Evolutionary conservation across 2,113 vertebrate genomes (phyloP).

Genomic region (Ornithorhynchus anatinus): DNA sequence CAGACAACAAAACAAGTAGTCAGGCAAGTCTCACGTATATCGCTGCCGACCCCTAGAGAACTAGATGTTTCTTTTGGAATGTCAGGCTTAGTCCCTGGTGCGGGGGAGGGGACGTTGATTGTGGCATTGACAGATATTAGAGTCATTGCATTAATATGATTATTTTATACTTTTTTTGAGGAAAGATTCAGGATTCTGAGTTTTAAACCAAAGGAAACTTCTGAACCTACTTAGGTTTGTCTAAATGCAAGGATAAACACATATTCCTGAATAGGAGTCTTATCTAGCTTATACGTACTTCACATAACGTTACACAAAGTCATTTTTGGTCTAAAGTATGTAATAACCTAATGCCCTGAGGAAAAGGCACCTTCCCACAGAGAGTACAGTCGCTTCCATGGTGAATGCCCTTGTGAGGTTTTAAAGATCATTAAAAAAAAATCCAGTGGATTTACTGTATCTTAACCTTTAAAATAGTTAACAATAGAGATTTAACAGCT

Average conservation of each 20-base stretch:
- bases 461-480: background rate
- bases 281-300: constrained; percentile 15
- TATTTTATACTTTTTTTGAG: too few relatives aligned
- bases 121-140: too few relatives aligned
- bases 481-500: background rate
- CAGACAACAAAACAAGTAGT: too few relatives aligned
- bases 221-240: too few relatives aligned
- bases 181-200: too few relatives aligned
- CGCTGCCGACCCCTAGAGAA: too few relatives aligned
- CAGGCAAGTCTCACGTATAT: too few relatives aligned
- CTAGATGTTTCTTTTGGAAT: too few relatives aligned
- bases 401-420: background rate
- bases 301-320: background rate
- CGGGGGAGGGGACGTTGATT: too few relatives aligned
- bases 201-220: too few relatives aligned
- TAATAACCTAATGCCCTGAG: background rate
- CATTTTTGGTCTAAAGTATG: background rate
- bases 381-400: background rate
- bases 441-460: background rate
- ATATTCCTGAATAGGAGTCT: background rate
- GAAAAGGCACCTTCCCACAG: background rate
- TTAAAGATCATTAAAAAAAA: constrained; percentile 15
- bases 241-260: background rate
- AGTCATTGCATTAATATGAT: too few relatives aligned
- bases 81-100: too few relatives aligned